A percentile compares a stretch with the other conserved stretches of the same genome.
Conservation (phyloP, 2,113 vertebrate species). For the Mus spicilegus region DNA sequence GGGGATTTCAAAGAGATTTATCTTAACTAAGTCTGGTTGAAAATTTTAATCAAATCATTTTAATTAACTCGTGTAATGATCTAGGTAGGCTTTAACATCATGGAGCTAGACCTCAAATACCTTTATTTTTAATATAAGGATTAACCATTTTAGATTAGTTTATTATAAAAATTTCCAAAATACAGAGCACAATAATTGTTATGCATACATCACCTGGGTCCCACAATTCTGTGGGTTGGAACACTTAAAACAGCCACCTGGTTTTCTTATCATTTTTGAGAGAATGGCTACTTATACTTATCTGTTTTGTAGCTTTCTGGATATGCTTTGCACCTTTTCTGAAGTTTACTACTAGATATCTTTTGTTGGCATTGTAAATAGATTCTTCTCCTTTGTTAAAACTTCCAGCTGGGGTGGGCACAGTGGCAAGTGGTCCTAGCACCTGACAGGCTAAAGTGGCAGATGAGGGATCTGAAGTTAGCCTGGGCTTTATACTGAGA, state of each 20-base stretch:
- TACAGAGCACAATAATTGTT: neutral
- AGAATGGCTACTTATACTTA: neutral
- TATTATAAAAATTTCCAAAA: conserved; percentile 35
- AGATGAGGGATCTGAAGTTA: no score
- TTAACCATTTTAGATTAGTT: conserved; percentile 61
- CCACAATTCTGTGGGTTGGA: neutral
- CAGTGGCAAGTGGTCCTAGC: neutral
- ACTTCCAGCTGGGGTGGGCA: neutral
- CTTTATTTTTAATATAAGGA: conserved; percentile 44
- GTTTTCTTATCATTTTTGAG: conserved; percentile 11
- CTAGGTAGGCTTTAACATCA: conserved; percentile 75
- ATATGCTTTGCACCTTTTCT: neutral
- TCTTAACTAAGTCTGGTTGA: conserved; percentile 71
- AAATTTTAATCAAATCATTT: conserved; percentile 72
- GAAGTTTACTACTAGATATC: neutral
- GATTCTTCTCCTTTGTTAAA: conserved; percentile 2
- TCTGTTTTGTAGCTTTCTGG: neutral
- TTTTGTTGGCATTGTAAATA: neutral
- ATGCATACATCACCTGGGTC: neutral
- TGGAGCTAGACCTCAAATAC: conserved; percentile 67
- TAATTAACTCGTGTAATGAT: conserved; percentile 82
- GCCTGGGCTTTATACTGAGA: neutral
- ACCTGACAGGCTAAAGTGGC: neutral
- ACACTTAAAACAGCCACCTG: neutral
- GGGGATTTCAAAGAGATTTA: conserved; percentile 72